Evolutionary conservation across 2,113 vertebrate species (phyloP).

Genomic region (Arothron firmamentum): DNA sequence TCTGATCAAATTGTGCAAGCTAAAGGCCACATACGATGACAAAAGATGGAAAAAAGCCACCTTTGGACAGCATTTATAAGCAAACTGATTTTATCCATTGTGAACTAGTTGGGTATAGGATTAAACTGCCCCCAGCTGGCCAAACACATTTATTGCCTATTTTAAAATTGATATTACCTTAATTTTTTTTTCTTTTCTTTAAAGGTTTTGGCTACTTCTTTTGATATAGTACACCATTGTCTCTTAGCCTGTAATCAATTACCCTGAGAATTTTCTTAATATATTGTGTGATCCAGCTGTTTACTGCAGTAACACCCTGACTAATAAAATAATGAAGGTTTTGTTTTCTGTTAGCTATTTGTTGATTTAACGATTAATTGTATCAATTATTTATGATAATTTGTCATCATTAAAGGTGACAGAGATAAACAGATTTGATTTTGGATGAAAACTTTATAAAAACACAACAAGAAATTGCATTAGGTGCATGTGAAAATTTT

Average conservation of each 20-base stretch:
- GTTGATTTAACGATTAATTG: neutral
- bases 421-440: neutral
- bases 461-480: no score
- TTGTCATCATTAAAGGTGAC: neutral
- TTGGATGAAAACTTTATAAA: no score
- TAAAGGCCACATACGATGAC: no score
- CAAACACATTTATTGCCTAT: neutral
- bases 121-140: constrained; percentile 6
- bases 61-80: no score
- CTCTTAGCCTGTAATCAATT: neutral
- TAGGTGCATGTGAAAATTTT: no score
- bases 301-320: constrained; percentile 26
- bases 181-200: neutral
- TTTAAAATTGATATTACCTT: neutral
- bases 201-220: neutral
- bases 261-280: neutral
- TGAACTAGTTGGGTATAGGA: no score
- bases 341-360: neutral
- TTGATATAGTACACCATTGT: constrained; percentile 15
- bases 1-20: no score
- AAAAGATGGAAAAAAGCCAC: no score
- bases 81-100: no score
- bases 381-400: neutral
- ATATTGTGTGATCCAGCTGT: neutral
- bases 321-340: constrained; percentile 25